These are phyloP conservation scores for Tychaedon coryphoeus DNA, from an alignment of 2,113 vertebrate genomes.

Conservation along the genomic window DNA sequence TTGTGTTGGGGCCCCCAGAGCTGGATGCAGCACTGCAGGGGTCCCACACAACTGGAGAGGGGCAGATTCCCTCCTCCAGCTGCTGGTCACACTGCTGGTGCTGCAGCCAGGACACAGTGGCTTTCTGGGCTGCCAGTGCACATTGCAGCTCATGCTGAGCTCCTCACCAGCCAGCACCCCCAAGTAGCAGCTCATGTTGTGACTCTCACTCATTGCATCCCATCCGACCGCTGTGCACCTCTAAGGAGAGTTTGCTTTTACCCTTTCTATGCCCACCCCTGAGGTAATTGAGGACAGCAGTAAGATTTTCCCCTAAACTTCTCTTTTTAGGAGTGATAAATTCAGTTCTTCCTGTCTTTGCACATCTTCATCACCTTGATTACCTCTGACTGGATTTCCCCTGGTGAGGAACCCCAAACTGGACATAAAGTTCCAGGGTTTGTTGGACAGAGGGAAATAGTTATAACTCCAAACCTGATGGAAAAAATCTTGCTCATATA, in stretches of 20 bases:
- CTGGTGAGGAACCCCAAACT: rapidly evolving
- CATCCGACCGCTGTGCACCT: rapidly evolving
- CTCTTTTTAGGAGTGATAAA: background rate
- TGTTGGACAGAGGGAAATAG: background rate
- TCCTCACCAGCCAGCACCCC: background rate
- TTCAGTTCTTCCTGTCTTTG: background rate
- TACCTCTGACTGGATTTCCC: background rate
- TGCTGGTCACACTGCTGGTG: background rate
- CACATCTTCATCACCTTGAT: background rate
- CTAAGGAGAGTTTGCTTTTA: background rate
- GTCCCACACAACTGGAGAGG: background rate
- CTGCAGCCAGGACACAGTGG: background rate
- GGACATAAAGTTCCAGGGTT: background rate
- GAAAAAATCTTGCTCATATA: background rate
- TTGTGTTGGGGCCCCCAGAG: rapidly evolving
- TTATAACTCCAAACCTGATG: background rate
- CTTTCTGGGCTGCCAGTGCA: background rate
- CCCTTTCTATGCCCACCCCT: background rate
- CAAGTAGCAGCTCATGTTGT: background rate
- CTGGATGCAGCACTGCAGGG: background rate
- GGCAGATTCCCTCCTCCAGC: background rate
- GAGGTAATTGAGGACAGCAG: background rate
- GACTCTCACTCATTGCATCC: rapidly evolving
- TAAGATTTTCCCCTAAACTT: background rate
- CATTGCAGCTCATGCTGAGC: rapidly evolving